Evolutionary conservation across 2,797 vertebrate genomes (phyloP), one percentile per base, ranked within the genome.

Genomic region (Novumbra hubbsi): DNA sequence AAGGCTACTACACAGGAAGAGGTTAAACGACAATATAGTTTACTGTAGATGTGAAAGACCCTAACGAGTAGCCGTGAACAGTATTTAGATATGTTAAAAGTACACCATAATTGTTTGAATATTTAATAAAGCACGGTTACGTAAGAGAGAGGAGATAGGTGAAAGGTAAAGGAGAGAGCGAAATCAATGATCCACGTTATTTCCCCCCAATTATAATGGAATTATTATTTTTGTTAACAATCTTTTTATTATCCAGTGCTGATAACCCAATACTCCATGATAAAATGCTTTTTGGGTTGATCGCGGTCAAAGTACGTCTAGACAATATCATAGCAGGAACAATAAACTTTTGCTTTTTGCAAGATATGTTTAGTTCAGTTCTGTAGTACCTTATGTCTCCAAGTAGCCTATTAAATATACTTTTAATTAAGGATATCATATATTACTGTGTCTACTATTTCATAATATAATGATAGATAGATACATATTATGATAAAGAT

Each of bases 1-100:
- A 28, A 71, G 45, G n/a, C 69, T 67, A 74, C 80, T 73, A 70
- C 11, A 38, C 16, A 70, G 64, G 78, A 75, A 50, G 74, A 27
- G 19, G 17, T 60, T 0, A 57, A 50, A 68, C 55, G 32, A n/a
- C 19, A 19, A 72, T 9, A 52, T 32, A 30, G 63, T 8, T 11
- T 68, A 24, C 11, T 45, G 77, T 52, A 78, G 77, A 81, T 74
- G 77, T 69, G 60, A 45, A 63, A 77, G 34, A 9, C 60, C 24
- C 24, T 45, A 78, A 50, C 66, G 60, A 67, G 74, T 67, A 77
- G 15, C 69, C 24, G 38, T 19, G n/a, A 50, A 70, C 49, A 50
- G 8, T 27, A 64, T 64, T 28, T 64, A 30, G 28, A 64, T 64
- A 14, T 30, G 32, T 5, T 64, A 15, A 32, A 64, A 64, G 27